Percentiles rank a stretch among this genome's conserved stretches.
phyloP scores from a whole-genome alignment of 2,113 vertebrate species.

The Hydrochoerus hydrochaeris region DNA sequence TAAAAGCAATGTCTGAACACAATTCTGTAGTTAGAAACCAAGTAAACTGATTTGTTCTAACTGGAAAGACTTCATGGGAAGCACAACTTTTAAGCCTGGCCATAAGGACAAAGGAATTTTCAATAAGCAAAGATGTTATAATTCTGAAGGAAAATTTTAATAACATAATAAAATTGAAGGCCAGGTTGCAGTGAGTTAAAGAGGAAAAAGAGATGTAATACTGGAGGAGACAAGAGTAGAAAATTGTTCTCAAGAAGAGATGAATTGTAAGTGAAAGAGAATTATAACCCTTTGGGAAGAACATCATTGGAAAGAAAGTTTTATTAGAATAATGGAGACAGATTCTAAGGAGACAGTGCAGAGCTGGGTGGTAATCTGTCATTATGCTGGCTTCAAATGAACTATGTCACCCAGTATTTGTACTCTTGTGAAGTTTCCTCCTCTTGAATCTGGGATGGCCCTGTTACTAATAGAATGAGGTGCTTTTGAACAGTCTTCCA shows the following conservation, averaged over 20 bases:
- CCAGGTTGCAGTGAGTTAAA: not conserved
- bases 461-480: not conserved
- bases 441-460: not conserved
- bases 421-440: not conserved
- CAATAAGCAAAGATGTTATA: not conserved
- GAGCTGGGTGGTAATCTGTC: not conserved
- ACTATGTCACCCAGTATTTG: not conserved
- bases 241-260: conserved; percentile 6
- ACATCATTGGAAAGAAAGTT: not conserved
- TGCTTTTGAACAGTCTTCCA: not conserved
- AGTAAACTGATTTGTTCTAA: not conserved
- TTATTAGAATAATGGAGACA: not conserved
- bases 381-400: not conserved
- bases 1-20: conserved; percentile 34
- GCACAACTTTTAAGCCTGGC: not conserved
- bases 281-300: not conserved
- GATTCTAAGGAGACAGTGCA: not conserved
- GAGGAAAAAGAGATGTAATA: not conserved
- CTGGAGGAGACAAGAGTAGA: not conserved
- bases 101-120: not conserved
- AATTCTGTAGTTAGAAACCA: conserved; percentile 1
- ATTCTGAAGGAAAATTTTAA: conserved; percentile 33
- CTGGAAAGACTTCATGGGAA: conserved; percentile 22
- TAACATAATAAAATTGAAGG: not conserved
- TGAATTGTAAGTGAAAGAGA: not conserved